A percentile compares a stretch with the other conserved stretches of the same genome.
phyloP scores from a whole-genome alignment of 1,140 invertebrate species.

The Chironomus tepperi region DNA sequence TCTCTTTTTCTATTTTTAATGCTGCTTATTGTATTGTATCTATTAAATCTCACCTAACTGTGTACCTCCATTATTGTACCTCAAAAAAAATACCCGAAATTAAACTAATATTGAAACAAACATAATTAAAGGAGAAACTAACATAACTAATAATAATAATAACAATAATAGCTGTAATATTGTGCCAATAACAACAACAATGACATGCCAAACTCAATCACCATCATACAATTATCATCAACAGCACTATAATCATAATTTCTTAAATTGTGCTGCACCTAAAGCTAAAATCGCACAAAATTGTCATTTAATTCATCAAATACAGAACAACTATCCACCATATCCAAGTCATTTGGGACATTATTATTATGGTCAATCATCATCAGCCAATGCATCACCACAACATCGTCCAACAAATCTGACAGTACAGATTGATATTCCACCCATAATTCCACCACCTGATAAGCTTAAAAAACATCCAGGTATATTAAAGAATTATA shows the following conservation, averaged over 20 bases:
- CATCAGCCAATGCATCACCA: background rate
- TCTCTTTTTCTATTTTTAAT: slow-evolving; percentile 1
- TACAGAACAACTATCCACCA: slow-evolving; percentile 40
- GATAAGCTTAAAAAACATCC: slow-evolving; percentile 38
- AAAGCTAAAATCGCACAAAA: slow-evolving; percentile 41
- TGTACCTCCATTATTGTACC: background rate
- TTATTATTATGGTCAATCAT: slow-evolving; percentile 33
- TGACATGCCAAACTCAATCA: background rate
- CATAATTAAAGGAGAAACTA: slow-evolving; percentile 5
- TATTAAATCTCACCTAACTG: background rate
- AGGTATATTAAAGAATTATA: slow-evolving; percentile 56
- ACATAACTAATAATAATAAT: background rate
- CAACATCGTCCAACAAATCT: slow-evolving; percentile 26
- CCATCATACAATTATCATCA: slow-evolving; percentile 12
- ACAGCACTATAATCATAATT: slow-evolving; percentile 26
- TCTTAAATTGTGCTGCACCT: slow-evolving; percentile 37
- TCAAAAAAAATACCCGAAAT: background rate
- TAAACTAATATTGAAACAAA: background rate
- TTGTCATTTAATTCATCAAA: slow-evolving; percentile 38
- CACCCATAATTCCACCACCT: slow-evolving; percentile 21
- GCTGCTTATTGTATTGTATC: background rate
- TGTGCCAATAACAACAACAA: slow-evolving; percentile 7
- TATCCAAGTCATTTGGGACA: slow-evolving; percentile 40
- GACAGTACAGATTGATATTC: background rate
- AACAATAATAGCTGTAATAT: background rate